A percentile compares a stretch with the other conserved stretches of the same genome.
Evolutionary conservation across 1,140 invertebrate species (phyloP).

Genomic region (Leptinotarsa texana): DNA sequence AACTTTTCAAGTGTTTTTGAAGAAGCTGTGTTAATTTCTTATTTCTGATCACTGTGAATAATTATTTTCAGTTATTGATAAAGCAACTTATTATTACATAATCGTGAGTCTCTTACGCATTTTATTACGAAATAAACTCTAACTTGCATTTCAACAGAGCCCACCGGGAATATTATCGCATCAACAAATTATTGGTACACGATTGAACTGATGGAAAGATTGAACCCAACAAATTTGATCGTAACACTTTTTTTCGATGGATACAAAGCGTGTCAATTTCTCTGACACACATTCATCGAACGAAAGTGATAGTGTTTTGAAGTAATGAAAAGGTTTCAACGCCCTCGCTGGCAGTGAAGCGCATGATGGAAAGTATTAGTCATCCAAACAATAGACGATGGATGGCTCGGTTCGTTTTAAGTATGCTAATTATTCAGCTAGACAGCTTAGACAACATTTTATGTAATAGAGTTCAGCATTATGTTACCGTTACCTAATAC

Average conservation of each 20-base stretch:
- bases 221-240: not conserved
- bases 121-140: too few relatives aligned
- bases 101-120: too few relatives aligned
- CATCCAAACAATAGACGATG: not conserved
- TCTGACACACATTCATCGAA: not conserved
- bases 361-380: not conserved
- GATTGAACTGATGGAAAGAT: too few relatives aligned
- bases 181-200: too few relatives aligned
- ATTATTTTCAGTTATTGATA: too few relatives aligned
- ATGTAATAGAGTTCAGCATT: not conserved
- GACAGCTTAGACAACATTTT: not conserved
- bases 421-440: too few relatives aligned
- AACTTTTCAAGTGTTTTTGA: too few relatives aligned
- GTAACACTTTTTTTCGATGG: not conserved
- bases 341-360: not conserved
- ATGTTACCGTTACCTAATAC: not conserved
- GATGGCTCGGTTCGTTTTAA: not conserved
- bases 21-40: too few relatives aligned
- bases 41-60: too few relatives aligned
- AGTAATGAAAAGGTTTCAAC: not conserved
- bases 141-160: too few relatives aligned
- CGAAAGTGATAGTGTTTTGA: not conserved
- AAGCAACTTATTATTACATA: too few relatives aligned
- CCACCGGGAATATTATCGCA: too few relatives aligned
- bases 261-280: not conserved